Conservation (phyloP, 2,113 vertebrate species). For the Brienomyrus longianalis region DNA sequence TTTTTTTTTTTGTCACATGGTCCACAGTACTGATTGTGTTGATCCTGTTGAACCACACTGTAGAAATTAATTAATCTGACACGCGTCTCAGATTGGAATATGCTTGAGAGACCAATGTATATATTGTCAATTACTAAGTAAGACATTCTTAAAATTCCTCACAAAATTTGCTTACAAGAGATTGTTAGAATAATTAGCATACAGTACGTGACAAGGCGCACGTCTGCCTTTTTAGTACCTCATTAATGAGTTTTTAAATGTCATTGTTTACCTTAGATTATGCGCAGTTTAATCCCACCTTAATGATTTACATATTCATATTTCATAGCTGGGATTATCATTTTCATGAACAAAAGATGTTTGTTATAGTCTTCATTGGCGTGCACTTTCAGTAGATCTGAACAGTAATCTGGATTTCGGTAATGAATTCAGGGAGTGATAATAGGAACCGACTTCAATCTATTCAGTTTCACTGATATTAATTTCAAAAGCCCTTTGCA, state of each 20-base stretch:
- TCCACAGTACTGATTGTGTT: not conserved
- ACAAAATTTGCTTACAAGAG: not conserved
- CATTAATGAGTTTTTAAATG: not conserved
- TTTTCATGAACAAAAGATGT: not conserved
- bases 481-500: not conserved
- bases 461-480: not conserved
- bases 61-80: not conserved
- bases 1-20: not conserved
- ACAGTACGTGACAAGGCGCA: not conserved
- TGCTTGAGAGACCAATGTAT: not conserved
- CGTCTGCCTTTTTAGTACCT: not conserved
- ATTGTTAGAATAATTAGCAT: not conserved
- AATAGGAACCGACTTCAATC: not conserved
- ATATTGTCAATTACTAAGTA: not conserved
- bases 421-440: not conserved
- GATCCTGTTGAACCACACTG: not conserved
- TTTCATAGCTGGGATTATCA: not conserved
- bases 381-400: not conserved
- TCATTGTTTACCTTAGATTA: not conserved
- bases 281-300: not conserved
- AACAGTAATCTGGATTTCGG: not conserved
- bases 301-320: not conserved
- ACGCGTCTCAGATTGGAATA: not conserved
- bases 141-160: not conserved
- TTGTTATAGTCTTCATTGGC: not conserved